These are phyloP conservation scores for Aramus guarauna DNA, from an alignment of 2,113 vertebrate species.

Conservation along the genomic window DNA sequence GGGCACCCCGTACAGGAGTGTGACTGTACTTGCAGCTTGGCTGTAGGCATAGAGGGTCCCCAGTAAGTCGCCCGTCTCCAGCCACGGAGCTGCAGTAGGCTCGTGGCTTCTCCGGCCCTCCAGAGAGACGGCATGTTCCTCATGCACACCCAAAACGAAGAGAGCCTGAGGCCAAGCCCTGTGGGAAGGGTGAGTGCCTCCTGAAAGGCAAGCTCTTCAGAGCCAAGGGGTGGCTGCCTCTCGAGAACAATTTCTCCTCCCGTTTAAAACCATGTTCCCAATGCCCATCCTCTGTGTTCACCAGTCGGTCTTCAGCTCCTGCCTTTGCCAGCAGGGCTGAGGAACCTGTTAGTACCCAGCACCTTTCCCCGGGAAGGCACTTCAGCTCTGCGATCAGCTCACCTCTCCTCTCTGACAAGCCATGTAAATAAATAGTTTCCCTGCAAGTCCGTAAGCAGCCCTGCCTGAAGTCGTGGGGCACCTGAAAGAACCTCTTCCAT, in stretches of 20 bases:
- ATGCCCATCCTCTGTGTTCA: neutral
- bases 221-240: neutral
- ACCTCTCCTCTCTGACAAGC: neutral
- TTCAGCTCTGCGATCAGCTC: neutral
- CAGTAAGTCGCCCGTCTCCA: neutral
- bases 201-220: neutral
- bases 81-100: neutral
- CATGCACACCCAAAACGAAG: neutral
- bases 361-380: neutral
- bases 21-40: neutral
- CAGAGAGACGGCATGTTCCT: neutral
- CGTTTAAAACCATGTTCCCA: neutral
- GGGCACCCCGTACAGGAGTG: rapidly evolving
- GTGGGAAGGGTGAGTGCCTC: neutral
- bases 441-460: neutral
- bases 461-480: neutral
- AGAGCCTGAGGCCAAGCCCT: neutral
- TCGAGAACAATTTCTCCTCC: neutral
- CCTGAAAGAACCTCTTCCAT: neutral
- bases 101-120: neutral
- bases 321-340: neutral
- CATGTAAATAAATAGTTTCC: neutral
- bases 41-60: neutral
- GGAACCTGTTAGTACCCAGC: neutral
- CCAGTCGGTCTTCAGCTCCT: neutral